Evolutionary conservation across 2,888 invertebrate species (phyloP).

Genomic region (Drosophila atripex): DNA sequence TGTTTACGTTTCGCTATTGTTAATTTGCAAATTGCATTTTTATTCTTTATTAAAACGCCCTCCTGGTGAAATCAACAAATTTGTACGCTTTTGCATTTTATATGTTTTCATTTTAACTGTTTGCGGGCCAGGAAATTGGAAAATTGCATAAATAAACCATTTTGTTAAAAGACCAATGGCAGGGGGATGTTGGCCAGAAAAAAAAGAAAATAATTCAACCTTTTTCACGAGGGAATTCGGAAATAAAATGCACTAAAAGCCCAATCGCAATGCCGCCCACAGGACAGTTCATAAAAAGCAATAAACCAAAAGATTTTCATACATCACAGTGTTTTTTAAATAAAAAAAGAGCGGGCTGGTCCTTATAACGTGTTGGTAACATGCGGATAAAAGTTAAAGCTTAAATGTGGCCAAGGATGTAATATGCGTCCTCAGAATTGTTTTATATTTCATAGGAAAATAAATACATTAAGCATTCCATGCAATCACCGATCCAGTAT

Average conservation of each 20-base stretch:
- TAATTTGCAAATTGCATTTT: slow-evolving; percentile 74
- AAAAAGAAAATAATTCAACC: slow-evolving; percentile 36
- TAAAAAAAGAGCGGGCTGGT: not conserved
- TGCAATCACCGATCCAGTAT: too few species aligned
- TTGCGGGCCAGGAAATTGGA: slow-evolving; percentile 30
- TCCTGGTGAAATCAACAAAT: slow-evolving; percentile 3
- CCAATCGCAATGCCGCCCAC: slow-evolving; percentile 14
- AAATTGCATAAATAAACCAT: slow-evolving; percentile 50
- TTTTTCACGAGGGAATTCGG: slow-evolving; percentile 11
- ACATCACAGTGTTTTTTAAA: not conserved
- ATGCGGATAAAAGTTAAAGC: too few species aligned
- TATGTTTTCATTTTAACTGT: slow-evolving; percentile 14
- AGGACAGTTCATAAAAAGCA: slow-evolving; percentile 2
- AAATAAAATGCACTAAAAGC: slow-evolving; percentile 27
- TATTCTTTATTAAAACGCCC: slow-evolving; percentile 50
- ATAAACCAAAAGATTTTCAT: slow-evolving; percentile 6
- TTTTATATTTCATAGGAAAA: too few species aligned
- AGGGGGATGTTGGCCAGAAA: not conserved
- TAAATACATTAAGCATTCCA: too few species aligned
- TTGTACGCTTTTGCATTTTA: slow-evolving; percentile 10
- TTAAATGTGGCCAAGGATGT: too few species aligned
- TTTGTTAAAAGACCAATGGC: slow-evolving; percentile 1
- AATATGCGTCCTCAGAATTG: too few species aligned
- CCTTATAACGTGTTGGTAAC: too few species aligned
- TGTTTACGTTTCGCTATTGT: slow-evolving; percentile 59